Evolutionary conservation across 2,113 vertebrate genomes (phyloP).

Genomic region (Cyrtonyx montezumae): DNA sequence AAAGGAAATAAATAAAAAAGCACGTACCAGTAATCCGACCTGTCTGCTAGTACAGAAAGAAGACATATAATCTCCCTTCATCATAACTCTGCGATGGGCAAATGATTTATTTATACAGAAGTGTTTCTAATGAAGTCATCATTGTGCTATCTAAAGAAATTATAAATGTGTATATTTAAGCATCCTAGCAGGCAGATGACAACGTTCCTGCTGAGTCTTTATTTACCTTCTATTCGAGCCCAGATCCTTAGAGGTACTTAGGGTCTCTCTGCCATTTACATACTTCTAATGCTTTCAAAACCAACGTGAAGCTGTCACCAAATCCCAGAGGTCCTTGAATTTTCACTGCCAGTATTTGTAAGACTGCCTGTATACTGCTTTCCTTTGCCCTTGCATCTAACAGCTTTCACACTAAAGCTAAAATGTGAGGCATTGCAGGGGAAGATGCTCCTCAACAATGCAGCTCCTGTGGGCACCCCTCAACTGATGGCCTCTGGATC

Average conservation of each 20-base stretch:
- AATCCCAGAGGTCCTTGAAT: neutral
- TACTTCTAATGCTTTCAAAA: constrained; percentile 4
- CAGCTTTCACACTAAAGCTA: neutral
- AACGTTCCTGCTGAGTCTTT: constrained; percentile 42
- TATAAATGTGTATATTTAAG: constrained; percentile 48
- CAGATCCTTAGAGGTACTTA: constrained; percentile 1
- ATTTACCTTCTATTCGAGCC: constrained; percentile 27
- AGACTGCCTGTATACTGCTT: neutral
- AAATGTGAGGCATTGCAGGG: neutral
- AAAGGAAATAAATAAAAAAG: fast-evolving
- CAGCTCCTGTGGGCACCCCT: neutral
- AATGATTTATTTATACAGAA: constrained; percentile 34
- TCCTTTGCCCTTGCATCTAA: neutral
- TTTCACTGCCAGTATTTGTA: neutral
- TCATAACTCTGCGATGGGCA: neutral
- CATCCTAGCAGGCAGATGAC: constrained; percentile 37
- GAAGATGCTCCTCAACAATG: neutral
- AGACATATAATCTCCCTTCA: neutral
- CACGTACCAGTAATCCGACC: neutral
- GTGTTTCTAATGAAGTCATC: constrained; percentile 54
- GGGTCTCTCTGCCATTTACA: constrained; percentile 37
- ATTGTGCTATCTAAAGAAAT: constrained; percentile 21
- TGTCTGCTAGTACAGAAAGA: neutral
- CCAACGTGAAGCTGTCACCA: neutral
- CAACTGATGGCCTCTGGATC: neutral